A percentile compares a stretch with the other conserved stretches of the same genome.
Conservation (phyloP, 2,888 invertebrate genomes). For the Erynnis tages region DNA sequence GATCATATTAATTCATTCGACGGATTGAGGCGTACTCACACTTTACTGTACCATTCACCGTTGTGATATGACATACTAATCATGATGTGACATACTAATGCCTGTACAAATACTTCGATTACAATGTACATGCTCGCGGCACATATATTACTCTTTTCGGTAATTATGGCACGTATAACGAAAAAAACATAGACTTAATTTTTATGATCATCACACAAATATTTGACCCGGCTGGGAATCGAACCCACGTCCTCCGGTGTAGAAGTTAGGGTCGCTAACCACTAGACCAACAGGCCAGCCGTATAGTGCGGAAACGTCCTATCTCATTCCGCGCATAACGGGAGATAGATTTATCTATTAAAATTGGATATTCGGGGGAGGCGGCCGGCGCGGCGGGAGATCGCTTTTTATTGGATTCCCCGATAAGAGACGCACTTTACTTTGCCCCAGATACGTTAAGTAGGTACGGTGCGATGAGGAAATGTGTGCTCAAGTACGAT, state of each 20-base stretch:
- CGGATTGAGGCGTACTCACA: slow-evolving; percentile 23
- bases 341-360: slow-evolving; percentile 31
- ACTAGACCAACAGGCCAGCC: too few species aligned
- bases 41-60: background rate
- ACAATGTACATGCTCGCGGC: too few species aligned
- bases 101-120: too few species aligned
- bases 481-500: background rate
- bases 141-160: too few species aligned
- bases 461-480: slow-evolving; percentile 7
- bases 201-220: too few species aligned
- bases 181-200: too few species aligned
- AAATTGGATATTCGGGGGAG: slow-evolving; percentile 27
- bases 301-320: background rate
- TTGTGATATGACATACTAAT: background rate
- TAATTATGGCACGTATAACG: too few species aligned
- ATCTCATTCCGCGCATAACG: slow-evolving; percentile 31
- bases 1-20: slow-evolving; percentile 34
- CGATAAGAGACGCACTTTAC: slow-evolving; percentile 19
- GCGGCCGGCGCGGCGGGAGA: background rate
- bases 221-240: too few species aligned
- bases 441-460: slow-evolving; percentile 8
- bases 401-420: slow-evolving; percentile 12
- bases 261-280: too few species aligned
- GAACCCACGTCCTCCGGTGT: too few species aligned
- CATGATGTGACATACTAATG: too few species aligned